phyloP scores from a whole-genome alignment of 1,140 invertebrate genomes.

The Pogonognathellus flavescens region DNA sequence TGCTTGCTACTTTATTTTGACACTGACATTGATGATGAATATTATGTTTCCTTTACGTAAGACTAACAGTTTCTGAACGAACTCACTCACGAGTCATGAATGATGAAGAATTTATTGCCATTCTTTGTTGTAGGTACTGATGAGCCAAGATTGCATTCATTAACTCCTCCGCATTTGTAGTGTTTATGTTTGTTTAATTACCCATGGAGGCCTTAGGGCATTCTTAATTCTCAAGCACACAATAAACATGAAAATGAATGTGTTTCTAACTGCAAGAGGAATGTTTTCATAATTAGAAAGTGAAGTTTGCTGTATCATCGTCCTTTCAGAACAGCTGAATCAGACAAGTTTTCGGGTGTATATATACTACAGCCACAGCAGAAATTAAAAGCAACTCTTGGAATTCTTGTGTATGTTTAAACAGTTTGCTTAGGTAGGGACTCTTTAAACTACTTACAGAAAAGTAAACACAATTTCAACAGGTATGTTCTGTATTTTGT shows the following conservation, averaged over 20 bases:
- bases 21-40: too few relatives aligned
- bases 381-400: too few relatives aligned
- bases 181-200: constrained; percentile 30
- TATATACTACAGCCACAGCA: too few relatives aligned
- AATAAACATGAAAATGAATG: neutral
- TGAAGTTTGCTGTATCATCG: neutral
- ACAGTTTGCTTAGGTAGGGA: too few relatives aligned
- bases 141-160: neutral
- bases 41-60: too few relatives aligned
- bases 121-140: neutral
- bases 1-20: too few relatives aligned
- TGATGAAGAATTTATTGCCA: constrained; percentile 21
- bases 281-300: neutral
- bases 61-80: neutral
- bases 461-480: too few relatives aligned
- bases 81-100: constrained; percentile 4
- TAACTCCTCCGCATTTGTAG: constrained; percentile 4
- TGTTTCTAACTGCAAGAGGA: neutral
- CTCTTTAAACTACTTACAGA: too few relatives aligned
- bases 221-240: constrained; percentile 9
- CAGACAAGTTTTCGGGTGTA: neutral
- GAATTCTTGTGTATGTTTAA: too few relatives aligned
- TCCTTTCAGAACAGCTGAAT: constrained; percentile 1
- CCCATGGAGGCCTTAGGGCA: neutral
- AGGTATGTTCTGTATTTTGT: too few relatives aligned